A percentile compares a stretch with the other conserved stretches of the same genome.
Evolutionary conservation across 1,140 invertebrate genomes (phyloP).

Genomic region (Heliconius hermathena): DNA sequence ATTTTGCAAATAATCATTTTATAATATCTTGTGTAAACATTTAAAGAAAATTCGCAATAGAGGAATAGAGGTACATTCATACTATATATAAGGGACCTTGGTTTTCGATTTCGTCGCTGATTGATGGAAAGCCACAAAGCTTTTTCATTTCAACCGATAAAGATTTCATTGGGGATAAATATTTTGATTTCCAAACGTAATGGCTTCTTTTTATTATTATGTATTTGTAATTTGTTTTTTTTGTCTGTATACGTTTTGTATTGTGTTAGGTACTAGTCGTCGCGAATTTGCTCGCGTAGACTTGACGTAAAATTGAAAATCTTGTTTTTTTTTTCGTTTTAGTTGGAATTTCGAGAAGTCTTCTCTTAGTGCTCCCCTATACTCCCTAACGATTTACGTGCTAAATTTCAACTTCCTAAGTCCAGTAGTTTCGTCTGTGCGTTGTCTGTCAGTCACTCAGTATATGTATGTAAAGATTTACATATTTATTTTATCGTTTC

Average conservation of each 20-base stretch:
- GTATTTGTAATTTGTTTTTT: conserved; percentile 1
- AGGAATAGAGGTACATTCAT: no score
- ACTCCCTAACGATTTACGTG: no score
- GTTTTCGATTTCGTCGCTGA: not conserved
- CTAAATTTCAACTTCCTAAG: no score
- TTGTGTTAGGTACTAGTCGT: not conserved
- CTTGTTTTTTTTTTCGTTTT: not conserved
- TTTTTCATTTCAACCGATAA: not conserved
- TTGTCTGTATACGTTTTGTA: not conserved
- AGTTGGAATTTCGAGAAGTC: no score
- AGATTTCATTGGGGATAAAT: not conserved
- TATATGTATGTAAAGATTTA: no score
- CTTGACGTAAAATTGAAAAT: not conserved
- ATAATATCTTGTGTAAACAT: not conserved
- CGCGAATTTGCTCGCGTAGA: not conserved
- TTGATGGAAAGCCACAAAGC: conserved; percentile 2
- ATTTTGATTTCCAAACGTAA: conserved; percentile 5
- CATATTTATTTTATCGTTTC: no score
- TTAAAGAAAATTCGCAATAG: not conserved
- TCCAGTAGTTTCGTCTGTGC: no score
- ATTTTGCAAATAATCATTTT: no score
- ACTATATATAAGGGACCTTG: not conserved
- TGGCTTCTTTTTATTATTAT: not conserved
- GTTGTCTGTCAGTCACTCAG: no score
- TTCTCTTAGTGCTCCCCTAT: no score